Evolutionary conservation across 1,140 invertebrate genomes (phyloP).

Genomic region (Halictus rubicundus): DNA sequence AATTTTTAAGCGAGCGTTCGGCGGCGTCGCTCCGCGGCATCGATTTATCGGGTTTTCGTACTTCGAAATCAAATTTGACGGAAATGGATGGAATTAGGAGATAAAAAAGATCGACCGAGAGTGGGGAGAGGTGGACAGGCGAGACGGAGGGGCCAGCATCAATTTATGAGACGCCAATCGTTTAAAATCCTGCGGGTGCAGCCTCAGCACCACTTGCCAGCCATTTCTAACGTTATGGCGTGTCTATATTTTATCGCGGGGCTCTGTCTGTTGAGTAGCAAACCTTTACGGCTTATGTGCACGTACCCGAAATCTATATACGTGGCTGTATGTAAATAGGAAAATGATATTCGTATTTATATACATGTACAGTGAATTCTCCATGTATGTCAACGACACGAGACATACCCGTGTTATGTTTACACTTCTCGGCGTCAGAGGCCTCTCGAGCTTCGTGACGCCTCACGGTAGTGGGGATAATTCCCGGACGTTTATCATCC

Average conservation of each 20-base stretch:
- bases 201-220: slow-evolving; percentile 59
- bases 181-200: slow-evolving; percentile 50
- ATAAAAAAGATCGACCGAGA: not conserved
- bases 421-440: too few relatives aligned
- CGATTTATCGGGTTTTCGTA: slow-evolving; percentile 27
- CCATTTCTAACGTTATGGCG: slow-evolving; percentile 56
- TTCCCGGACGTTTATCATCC: too few relatives aligned
- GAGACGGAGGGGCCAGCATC: slow-evolving; percentile 14
- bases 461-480: too few relatives aligned
- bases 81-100: slow-evolving; percentile 21
- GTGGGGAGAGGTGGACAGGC: not conserved
- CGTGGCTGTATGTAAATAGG: not conserved
- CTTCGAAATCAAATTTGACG: slow-evolving; percentile 24
- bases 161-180: slow-evolving; percentile 41
- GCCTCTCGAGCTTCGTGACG: too few relatives aligned
- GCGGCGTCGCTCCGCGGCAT: not conserved
- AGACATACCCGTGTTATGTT: too few relatives aligned
- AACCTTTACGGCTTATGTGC: not conserved
- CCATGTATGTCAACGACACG: not conserved
- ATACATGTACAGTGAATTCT: too few relatives aligned
- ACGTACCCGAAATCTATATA: not conserved
- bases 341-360: not conserved
- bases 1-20: not conserved
- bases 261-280: not conserved
- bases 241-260: slow-evolving; percentile 15